Evolutionary conservation across 1,140 invertebrate genomes (phyloP).

Genomic region (Drosophila subobscura): DNA sequence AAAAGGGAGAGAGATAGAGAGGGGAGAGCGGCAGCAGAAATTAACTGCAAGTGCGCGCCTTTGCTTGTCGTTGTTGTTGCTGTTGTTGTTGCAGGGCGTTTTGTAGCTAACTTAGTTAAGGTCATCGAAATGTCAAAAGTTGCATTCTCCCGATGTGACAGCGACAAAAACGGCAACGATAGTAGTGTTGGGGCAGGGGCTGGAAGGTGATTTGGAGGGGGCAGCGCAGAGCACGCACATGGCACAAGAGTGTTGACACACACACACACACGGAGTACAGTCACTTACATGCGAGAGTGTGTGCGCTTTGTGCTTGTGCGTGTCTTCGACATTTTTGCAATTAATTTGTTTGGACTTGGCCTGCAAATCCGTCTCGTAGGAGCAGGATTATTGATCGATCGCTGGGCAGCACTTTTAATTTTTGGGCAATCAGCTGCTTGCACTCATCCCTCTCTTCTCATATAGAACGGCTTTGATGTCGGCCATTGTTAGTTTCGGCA

Average conservation of each 20-base stretch:
- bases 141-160: conserved; percentile 69
- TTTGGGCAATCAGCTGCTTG: conserved; percentile 5
- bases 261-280: conserved; percentile 6
- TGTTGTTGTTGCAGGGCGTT: conserved; percentile 50
- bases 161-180: conserved; percentile 20
- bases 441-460: conserved; percentile 1
- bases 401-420: conserved; percentile 24
- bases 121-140: conserved; percentile 84
- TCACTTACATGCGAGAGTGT: background rate
- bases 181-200: background rate
- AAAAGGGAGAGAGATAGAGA: background rate
- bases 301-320: conserved; percentile 5
- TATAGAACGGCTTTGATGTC: conserved; percentile 11
- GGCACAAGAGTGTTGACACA: conserved; percentile 29
- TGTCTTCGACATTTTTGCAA: conserved; percentile 33
- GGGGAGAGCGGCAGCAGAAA: conserved; percentile 23
- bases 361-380: background rate
- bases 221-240: conserved; percentile 43
- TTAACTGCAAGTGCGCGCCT: conserved; percentile 43
- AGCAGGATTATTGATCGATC: conserved; percentile 56
- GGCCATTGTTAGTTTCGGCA: conserved; percentile 49
- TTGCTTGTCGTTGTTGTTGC: conserved; percentile 3
- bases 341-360: conserved; percentile 60
- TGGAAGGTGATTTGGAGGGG: too few relatives aligned
- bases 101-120: conserved; percentile 73